A percentile compares a stretch with the other conserved stretches of the same genome.
Conservation (phyloP, 2,888 invertebrate genomes). For the Lochmaea capreae region DNA sequence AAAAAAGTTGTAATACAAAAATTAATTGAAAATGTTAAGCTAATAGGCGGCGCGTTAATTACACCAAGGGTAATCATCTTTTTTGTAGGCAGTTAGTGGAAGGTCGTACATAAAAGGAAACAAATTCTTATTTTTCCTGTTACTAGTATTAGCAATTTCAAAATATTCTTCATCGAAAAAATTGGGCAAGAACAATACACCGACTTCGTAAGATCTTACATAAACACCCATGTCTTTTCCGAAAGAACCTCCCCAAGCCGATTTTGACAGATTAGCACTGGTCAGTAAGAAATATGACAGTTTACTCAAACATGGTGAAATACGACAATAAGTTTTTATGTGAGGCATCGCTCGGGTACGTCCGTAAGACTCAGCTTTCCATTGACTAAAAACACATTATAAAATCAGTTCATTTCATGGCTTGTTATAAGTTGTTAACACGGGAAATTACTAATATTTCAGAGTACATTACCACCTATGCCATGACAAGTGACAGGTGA, state of each 20-base stretch:
- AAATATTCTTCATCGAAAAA: constrained; percentile 77
- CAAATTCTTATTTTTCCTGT: constrained; percentile 55
- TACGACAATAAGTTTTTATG: constrained; percentile 89
- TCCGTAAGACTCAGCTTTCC: constrained; percentile 78
- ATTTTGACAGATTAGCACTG: constrained; percentile 96
- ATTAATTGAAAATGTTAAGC: constrained; percentile 14
- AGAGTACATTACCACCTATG: too few species aligned
- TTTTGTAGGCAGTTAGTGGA: constrained; percentile 78
- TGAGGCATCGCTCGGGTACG: constrained; percentile 94
- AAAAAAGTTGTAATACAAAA: constrained; percentile 4
- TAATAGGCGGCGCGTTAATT: constrained; percentile 45
- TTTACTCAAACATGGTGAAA: constrained; percentile 74
- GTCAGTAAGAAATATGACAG: constrained; percentile 89
- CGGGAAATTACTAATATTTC: too few species aligned
- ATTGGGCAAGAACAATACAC: constrained; percentile 87
- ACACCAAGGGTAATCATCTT: constrained; percentile 75
- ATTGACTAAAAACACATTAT: constrained; percentile 74
- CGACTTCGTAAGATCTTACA: constrained; percentile 91
- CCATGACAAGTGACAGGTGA: too few species aligned
- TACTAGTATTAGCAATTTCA: constrained; percentile 54
- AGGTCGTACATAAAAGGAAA: constrained; percentile 86
- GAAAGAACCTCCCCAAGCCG: constrained; percentile 91
- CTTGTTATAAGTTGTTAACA: too few species aligned
- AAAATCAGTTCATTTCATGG: background rate
- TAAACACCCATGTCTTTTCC: constrained; percentile 65